Percentiles rank a stretch among this genome's conserved stretches.
phyloP scores from a whole-genome alignment of 2,888 invertebrate species.

The Crocallis elinguaria region DNA sequence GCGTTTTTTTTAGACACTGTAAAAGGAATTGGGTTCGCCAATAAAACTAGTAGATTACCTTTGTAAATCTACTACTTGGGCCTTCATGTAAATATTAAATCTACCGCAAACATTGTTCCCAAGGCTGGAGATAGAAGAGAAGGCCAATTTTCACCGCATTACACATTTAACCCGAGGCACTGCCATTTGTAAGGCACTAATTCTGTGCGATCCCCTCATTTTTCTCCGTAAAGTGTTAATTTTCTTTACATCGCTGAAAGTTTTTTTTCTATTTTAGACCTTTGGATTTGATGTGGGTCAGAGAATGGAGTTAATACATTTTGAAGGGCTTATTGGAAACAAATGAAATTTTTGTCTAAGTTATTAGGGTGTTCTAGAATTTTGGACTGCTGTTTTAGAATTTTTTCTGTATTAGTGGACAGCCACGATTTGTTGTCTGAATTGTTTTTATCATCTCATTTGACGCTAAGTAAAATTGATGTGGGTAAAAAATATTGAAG shows the following conservation, averaged over 20 bases:
- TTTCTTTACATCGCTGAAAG: constrained; percentile 19
- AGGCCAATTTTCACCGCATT: constrained; percentile 29
- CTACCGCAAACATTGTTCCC: neutral
- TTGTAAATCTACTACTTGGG: no score
- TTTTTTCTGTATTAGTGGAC: neutral
- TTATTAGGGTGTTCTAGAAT: constrained; percentile 4
- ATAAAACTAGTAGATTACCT: neutral
- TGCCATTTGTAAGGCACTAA: constrained; percentile 25
- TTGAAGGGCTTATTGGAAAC: constrained; percentile 20
- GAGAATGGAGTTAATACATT: constrained; percentile 7
- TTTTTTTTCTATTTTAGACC: constrained; percentile 23
- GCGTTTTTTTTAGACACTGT: no score
- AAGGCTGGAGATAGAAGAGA: neutral
- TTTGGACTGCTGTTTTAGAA: no score
- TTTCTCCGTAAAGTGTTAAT: constrained; percentile 32
- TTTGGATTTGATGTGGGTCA: constrained; percentile 12
- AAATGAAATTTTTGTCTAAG: constrained; percentile 15
- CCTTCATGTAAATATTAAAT: constrained; percentile 4
- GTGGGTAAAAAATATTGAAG: no score
- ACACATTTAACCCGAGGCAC: constrained; percentile 22
- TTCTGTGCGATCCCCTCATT: constrained; percentile 23
- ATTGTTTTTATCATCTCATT: no score
- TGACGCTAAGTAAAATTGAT: no score
- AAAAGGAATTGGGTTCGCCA: no score
- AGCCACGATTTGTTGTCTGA: no score